Conservation (phyloP, 2,797 vertebrate genomes). For the Tinamus major region DNA sequence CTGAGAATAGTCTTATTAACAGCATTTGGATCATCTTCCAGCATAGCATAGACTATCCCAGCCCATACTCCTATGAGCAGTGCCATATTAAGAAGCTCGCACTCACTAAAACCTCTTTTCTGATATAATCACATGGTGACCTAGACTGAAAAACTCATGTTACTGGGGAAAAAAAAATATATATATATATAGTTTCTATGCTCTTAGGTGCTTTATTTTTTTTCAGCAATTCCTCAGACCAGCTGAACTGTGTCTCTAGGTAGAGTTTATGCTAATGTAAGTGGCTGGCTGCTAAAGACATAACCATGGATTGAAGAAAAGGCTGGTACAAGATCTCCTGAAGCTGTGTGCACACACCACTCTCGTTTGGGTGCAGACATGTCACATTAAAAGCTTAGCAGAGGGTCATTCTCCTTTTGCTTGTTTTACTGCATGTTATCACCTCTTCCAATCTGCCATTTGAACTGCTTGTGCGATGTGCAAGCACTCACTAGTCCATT, state of each 20-base stretch:
- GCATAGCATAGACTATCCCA: background rate
- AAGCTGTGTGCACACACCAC: background rate
- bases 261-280: background rate
- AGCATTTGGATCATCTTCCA: background rate
- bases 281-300: background rate
- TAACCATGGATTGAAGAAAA: slow-evolving; percentile 23
- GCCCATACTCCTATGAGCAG: background rate
- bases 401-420: slow-evolving; percentile 17
- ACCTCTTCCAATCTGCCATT: background rate
- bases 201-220: background rate
- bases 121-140: fast-evolving
- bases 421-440: background rate
- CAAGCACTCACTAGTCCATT: background rate
- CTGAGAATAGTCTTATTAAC: background rate
- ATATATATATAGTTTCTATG: background rate
- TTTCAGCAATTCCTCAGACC: background rate
- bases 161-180: too few relatives aligned
- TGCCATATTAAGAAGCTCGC: background rate
- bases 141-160: background rate
- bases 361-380: slow-evolving; percentile 4
- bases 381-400: slow-evolving; percentile 15
- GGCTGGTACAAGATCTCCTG: background rate
- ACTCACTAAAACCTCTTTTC: background rate
- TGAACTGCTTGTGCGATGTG: background rate
- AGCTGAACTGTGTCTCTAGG: background rate